Evolutionary conservation across 2,888 invertebrate genomes (phyloP).

Genomic region (Melanchra persicariae): DNA sequence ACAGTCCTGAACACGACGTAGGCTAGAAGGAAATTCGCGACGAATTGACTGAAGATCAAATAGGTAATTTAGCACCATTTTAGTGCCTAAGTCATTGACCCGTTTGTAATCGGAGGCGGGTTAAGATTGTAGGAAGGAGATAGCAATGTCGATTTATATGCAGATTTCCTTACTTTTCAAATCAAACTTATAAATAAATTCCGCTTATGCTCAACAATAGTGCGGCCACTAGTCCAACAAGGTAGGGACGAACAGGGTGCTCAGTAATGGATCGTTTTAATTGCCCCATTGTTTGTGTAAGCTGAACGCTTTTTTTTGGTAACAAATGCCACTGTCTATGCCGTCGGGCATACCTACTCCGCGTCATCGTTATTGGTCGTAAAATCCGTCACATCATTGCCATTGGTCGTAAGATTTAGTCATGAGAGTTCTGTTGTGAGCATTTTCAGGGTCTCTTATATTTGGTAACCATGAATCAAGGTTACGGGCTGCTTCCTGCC

Average conservation of each 20-base stretch:
- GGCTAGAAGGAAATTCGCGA: no score
- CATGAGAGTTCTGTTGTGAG: not conserved
- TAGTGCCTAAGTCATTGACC: not conserved
- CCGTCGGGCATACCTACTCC: not conserved
- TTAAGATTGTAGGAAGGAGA: not conserved
- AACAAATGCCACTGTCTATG: not conserved
- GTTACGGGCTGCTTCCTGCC: no score
- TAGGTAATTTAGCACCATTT: not conserved
- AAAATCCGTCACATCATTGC: not conserved
- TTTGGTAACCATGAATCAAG: not conserved
- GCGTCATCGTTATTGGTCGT: not conserved
- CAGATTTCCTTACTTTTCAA: not conserved
- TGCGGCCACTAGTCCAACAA: no score
- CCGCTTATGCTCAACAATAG: no score
- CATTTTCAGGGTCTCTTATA: not conserved
- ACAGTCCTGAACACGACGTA: no score
- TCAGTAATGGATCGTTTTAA: no score
- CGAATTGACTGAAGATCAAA: not conserved
- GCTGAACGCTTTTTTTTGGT: not conserved
- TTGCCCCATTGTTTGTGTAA: not conserved
- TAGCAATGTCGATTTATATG: not conserved
- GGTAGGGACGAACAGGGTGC: no score
- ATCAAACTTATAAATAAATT: not conserved
- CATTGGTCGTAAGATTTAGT: not conserved
- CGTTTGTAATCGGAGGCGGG: not conserved